phyloP scores from a whole-genome alignment of 1,140 invertebrate species.

The Apis dorsata region DNA sequence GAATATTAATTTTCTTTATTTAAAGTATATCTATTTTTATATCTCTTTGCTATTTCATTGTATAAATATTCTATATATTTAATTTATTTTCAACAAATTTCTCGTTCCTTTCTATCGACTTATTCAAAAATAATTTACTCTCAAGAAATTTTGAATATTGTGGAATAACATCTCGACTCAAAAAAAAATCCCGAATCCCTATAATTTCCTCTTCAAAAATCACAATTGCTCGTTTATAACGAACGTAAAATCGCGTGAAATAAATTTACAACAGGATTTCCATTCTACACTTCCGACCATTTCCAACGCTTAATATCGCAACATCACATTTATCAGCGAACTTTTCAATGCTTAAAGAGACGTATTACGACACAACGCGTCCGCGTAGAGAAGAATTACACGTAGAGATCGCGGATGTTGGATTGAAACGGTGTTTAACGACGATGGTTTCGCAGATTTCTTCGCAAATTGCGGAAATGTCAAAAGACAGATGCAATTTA shows the following conservation, averaged over 20 bases:
- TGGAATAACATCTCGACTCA: too few relatives aligned
- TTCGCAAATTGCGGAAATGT: background rate
- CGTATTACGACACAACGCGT: background rate
- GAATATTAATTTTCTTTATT: too few relatives aligned
- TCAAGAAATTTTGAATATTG: too few relatives aligned
- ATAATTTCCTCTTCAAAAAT: background rate
- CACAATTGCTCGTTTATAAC: background rate
- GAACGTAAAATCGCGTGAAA: background rate
- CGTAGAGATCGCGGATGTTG: background rate
- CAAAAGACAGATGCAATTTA: slow-evolving; percentile 22
- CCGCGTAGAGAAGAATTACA: background rate
- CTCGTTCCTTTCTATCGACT: too few relatives aligned
- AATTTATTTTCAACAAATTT: too few relatives aligned
- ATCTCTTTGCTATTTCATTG: too few relatives aligned
- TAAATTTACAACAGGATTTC: too few relatives aligned
- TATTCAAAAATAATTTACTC: too few relatives aligned
- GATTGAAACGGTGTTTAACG: background rate
- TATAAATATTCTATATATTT: too few relatives aligned
- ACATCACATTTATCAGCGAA: background rate
- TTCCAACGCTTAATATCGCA: background rate
- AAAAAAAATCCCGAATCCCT: background rate
- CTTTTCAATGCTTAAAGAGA: background rate
- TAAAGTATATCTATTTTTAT: too few relatives aligned
- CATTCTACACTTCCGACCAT: background rate
- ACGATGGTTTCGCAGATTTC: background rate